Conservation (phyloP, 2,797 vertebrate genomes). For the Spheniscus humboldti region DNA sequence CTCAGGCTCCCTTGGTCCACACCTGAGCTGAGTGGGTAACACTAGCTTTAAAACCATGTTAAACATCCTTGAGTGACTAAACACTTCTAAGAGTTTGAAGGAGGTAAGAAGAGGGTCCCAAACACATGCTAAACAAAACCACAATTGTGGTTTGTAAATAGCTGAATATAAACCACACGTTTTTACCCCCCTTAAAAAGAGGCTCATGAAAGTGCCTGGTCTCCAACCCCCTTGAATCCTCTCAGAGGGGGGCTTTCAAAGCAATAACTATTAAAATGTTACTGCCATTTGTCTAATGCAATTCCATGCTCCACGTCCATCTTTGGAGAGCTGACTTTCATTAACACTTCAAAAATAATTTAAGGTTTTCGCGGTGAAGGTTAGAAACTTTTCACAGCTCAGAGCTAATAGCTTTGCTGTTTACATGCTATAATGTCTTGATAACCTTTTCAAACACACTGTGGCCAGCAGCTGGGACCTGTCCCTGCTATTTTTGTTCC, state of each 20-base stretch:
- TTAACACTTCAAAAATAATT: constrained; percentile 80
- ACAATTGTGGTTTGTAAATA: not conserved
- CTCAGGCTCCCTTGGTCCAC: not conserved
- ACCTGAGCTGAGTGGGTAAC: not conserved
- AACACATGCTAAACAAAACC: not conserved
- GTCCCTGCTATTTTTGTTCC: constrained; percentile 69
- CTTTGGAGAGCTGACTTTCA: constrained; percentile 74
- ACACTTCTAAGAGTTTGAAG: not conserved
- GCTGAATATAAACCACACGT: not conserved
- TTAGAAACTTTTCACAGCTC: constrained; percentile 77
- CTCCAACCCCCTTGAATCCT: constrained; percentile 57
- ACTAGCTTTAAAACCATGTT: not conserved
- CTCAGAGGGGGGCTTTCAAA: constrained; percentile 27
- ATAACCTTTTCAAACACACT: constrained; percentile 74
- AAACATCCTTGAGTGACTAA: not conserved
- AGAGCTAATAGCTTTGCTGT: constrained; percentile 75
- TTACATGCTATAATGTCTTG: constrained; percentile 75
- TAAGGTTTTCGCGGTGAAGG: constrained; percentile 76
- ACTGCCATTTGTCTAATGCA: constrained; percentile 76
- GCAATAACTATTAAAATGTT: constrained; percentile 78
- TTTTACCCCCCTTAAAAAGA: not conserved
- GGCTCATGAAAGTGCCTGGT: constrained; percentile 14
- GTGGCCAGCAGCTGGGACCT: constrained; percentile 68
- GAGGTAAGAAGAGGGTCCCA: not conserved
- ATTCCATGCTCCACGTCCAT: constrained; percentile 72